Conservation (phyloP, 2,797 vertebrate species). For the Echeneis naucrates region DNA sequence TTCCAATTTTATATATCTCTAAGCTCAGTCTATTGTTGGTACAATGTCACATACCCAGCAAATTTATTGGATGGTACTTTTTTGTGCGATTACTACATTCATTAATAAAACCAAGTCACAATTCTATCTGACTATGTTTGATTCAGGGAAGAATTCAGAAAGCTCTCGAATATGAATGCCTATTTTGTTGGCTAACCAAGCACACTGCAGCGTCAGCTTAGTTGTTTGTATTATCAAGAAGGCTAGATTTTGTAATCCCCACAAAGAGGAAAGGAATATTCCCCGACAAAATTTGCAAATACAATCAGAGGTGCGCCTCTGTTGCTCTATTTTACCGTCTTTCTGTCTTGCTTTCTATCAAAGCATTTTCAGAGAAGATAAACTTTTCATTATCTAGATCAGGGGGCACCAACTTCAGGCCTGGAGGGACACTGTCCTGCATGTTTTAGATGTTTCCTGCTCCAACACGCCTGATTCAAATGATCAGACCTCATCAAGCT, state of each 20-base stretch:
- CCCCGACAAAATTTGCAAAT: constrained; percentile 10
- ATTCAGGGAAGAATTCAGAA: constrained; percentile 14
- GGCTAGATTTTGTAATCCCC: not conserved
- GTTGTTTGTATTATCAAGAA: constrained; percentile 18
- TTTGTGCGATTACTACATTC: not conserved
- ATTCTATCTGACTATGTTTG: constrained; percentile 6
- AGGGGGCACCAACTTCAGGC: too few species aligned
- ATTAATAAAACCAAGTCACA: not conserved
- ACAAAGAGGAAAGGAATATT: constrained; percentile 6
- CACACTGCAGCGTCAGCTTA: not conserved
- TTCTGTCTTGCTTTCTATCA: not conserved
- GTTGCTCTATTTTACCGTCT: not conserved
- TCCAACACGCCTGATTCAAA: too few species aligned
- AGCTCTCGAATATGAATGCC: constrained; percentile 14
- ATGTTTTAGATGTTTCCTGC: too few species aligned
- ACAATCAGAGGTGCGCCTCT: not conserved
- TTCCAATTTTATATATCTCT: constrained; percentile 7
- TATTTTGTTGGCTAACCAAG: not conserved
- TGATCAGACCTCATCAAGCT: too few species aligned
- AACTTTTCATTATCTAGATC: too few species aligned
- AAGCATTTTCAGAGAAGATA: not conserved
- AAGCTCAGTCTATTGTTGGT: not conserved
- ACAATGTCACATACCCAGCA: not conserved
- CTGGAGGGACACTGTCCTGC: too few species aligned
- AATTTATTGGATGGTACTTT: not conserved